Evolutionary conservation across 2,888 invertebrate species (phyloP).

Genomic region (Lacanobia oleracea): DNA sequence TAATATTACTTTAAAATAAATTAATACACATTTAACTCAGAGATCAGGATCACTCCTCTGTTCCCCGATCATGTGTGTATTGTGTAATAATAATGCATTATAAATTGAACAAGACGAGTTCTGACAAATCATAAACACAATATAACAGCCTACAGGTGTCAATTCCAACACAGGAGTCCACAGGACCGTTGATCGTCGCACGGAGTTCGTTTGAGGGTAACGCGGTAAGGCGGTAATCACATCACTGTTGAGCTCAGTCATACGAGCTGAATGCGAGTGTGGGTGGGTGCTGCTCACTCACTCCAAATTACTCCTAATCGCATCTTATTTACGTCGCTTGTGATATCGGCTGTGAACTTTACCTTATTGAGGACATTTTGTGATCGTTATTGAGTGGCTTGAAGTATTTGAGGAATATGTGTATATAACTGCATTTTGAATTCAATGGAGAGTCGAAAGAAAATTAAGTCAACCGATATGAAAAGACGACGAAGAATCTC

Average conservation of each 20-base stretch:
- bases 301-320: conserved; percentile 39
- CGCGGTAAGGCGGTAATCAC: conserved; percentile 42
- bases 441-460: no score
- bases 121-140: not conserved
- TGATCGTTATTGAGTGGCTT: not conserved
- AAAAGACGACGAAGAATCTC: no score
- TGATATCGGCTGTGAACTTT: conserved; percentile 32
- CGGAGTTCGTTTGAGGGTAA: conserved; percentile 29
- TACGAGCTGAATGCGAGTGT: conserved; percentile 3
- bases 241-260: conserved; percentile 40
- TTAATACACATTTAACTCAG: no score
- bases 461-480: no score
- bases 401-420: no score
- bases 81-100: no score
- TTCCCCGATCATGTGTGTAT: no score
- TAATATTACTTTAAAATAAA: no score
- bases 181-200: conserved; percentile 9
- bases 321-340: conserved; percentile 7
- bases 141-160: not conserved
- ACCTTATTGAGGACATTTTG: conserved; percentile 17
- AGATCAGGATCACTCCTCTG: no score
- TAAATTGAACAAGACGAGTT: not conserved
- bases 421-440: no score
- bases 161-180: not conserved
- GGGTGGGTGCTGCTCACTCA: conserved; percentile 28